A percentile compares a stretch with the other conserved stretches of the same genome.
phyloP scores from a whole-genome alignment of 2,113 vertebrate species.

The Heptranchias perlo region DNA sequence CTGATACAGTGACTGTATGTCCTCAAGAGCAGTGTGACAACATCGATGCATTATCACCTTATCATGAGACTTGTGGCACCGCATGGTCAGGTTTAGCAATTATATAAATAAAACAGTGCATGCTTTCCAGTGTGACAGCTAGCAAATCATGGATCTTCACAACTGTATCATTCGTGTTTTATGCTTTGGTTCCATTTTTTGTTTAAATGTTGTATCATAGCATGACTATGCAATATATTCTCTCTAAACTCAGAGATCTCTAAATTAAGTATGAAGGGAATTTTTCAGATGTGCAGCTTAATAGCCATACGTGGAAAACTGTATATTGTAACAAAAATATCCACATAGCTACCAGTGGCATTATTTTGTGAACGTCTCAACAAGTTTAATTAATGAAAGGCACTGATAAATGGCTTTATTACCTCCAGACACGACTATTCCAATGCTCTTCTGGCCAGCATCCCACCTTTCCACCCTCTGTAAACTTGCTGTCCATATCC shows the following conservation, averaged over 20 bases:
- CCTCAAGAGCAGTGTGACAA: background rate
- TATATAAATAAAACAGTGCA: background rate
- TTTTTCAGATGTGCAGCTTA: background rate
- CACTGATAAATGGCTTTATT: background rate
- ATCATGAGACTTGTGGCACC: background rate
- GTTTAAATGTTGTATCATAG: background rate
- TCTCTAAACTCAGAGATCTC: no score
- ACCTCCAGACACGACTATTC: background rate
- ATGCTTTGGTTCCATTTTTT: background rate
- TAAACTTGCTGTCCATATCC: background rate
- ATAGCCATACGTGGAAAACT: background rate
- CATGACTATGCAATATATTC: background rate
- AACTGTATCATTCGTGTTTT: background rate
- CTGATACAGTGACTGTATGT: background rate
- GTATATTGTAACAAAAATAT: background rate
- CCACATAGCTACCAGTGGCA: background rate
- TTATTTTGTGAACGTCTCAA: background rate
- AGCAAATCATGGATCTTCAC: background rate
- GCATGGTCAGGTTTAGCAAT: background rate
- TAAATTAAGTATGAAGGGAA: no score
- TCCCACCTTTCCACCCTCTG: background rate
- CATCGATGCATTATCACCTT: background rate
- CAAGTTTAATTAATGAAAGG: background rate
- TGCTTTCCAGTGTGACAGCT: background rate
- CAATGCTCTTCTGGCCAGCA: no score